Percentiles rank a stretch among this genome's conserved stretches.
These are phyloP conservation scores for Bradynema listronoti DNA, from an alignment of 1,140 invertebrate genomes.

Conservation along the genomic window DNA sequence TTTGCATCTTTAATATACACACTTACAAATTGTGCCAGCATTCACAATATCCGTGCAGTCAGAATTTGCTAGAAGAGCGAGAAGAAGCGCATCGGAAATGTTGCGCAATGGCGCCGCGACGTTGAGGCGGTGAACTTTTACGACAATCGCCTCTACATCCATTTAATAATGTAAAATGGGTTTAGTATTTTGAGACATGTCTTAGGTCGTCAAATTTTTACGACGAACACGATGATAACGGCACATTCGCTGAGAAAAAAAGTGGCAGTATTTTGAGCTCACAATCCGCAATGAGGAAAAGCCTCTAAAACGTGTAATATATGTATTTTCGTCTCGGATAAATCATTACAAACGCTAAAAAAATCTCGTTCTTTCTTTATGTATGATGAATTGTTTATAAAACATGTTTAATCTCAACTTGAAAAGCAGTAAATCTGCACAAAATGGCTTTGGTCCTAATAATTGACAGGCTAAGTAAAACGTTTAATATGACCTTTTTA, in stretches of 20 bases:
- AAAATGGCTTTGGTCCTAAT: no score
- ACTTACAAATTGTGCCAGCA: slow-evolving; percentile 46
- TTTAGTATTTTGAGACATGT: neutral
- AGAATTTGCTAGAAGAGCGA: slow-evolving; percentile 33
- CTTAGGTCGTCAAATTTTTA: neutral
- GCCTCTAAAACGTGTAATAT: neutral
- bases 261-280: slow-evolving; percentile 4
- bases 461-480: no score
- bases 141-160: slow-evolving; percentile 2
- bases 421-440: no score
- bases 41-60: slow-evolving; percentile 34
- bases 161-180: neutral
- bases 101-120: slow-evolving; percentile 9
- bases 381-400: no score
- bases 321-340: no score
- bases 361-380: no score
- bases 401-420: no score
- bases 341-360: no score
- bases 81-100: slow-evolving; percentile 41
- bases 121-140: slow-evolving; percentile 12
- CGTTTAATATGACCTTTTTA: no score
- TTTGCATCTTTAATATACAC: neutral
- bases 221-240: neutral
- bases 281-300: slow-evolving; percentile 2
- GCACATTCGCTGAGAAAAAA: neutral